phyloP scores from a whole-genome alignment of 92 coral and sea anemone species.

The Desmophyllum pertusum region DNA sequence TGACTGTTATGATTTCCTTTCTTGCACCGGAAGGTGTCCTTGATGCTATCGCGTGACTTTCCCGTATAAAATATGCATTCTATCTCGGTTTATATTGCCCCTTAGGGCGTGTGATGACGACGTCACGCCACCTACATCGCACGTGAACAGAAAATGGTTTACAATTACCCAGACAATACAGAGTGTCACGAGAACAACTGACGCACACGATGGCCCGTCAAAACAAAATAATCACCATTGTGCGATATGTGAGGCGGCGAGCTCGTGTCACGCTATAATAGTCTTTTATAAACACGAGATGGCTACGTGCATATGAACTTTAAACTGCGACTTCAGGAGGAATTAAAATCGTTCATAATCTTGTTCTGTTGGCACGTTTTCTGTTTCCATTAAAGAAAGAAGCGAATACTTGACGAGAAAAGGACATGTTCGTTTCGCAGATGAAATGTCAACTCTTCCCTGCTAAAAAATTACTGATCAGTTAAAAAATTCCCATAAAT shows the following conservation, averaged over 20 bases:
- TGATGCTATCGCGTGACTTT: constrained; percentile 31
- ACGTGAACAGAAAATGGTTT: constrained; percentile 48
- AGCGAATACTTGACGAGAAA: constrained; percentile 5
- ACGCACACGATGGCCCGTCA: constrained; percentile 9
- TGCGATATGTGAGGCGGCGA: neutral
- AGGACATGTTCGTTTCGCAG: neutral
- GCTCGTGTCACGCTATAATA: neutral
- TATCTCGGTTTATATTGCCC: constrained; percentile 17
- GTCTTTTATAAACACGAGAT: constrained; percentile 9
- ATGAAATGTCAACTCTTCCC: neutral
- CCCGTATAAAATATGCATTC: neutral
- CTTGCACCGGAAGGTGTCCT: constrained; percentile 11
- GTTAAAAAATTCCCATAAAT: neutral
- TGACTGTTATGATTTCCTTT: neutral
- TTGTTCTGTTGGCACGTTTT: neutral
- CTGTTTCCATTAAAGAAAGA: neutral
- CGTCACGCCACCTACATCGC: constrained; percentile 45
- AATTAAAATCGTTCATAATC: neutral
- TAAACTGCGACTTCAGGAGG: neutral
- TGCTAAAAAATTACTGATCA: neutral
- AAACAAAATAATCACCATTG: constrained; percentile 11
- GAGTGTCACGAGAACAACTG: neutral
- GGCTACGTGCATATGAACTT: neutral
- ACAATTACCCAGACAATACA: neutral
- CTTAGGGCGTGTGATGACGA: neutral